Percentiles rank a stretch among this genome's conserved stretches.
Evolutionary conservation across 2,113 vertebrate genomes (phyloP).

Genomic region (Psittacula cyanocephala): DNA sequence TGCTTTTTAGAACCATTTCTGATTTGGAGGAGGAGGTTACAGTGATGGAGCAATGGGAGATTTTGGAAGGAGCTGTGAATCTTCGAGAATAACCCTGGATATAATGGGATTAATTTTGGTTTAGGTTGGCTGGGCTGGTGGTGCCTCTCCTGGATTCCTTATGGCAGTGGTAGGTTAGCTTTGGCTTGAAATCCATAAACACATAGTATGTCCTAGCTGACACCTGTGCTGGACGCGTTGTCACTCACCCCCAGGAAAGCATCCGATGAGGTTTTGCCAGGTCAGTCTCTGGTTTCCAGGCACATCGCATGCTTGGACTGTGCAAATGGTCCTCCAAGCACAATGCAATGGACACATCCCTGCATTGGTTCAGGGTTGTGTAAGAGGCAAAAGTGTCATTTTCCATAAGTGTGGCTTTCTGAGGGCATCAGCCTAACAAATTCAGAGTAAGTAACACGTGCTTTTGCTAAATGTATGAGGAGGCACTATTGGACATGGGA

Average conservation of each 20-base stretch:
- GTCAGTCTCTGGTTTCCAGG: background rate
- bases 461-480: background rate
- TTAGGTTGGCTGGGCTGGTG: background rate
- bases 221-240: background rate
- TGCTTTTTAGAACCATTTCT: background rate
- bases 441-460: background rate
- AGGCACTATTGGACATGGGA: background rate
- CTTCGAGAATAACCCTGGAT: background rate
- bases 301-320: accelerated
- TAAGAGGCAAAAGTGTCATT: background rate
- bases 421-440: background rate
- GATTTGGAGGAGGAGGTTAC: background rate
- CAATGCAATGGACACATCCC: accelerated
- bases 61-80: background rate
- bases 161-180: background rate
- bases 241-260: background rate
- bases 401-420: accelerated
- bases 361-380: background rate
- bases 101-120: background rate
- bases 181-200: background rate
- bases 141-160: background rate
- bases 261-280: background rate
- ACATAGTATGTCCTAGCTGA: accelerated
- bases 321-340: background rate
- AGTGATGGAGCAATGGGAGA: background rate